Base-by-base conservation (phyloP, 2,113 vertebrate species). In the Tichodroma muraria region DNA sequence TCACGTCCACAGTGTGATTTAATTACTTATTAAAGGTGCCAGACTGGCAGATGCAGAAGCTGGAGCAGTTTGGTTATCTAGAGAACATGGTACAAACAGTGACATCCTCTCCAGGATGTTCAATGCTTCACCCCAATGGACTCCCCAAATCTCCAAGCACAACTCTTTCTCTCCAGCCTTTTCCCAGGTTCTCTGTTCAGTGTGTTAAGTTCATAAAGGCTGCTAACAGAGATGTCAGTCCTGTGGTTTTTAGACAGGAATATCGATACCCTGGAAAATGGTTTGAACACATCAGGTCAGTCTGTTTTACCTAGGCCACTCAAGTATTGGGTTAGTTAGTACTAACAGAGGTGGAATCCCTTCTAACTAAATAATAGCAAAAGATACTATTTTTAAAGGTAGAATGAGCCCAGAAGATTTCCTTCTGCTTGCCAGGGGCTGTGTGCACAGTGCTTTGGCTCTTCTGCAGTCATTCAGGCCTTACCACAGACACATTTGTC, bases 11-110 rank as follows among this genome's bases (percentile, higher is more conserved):
- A 80, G 77, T 81, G 85, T 84, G 79, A 94, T 83, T 95, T 88
- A 86, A 86, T 94, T 71, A 71, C 82, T 95, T 78, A 83, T 66
- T 94, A 82, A 93, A 95, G 93, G 93, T 93, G 94, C 85, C 91
- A 95, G 94, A 94, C 89, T 78, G 68, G 77, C 89, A 91, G 89
- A 90, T 76, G 94, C 84, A 79, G 84, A 89, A 89, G 73, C 84
- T 93, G 89, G 70, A 95, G 75, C 54, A 2, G 3, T 87, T 94
- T 71, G 56, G 31, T 72, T 64, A 52, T 25, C 57, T 61, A 45
- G 49, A 84, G 78, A 82, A 91, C 11, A 13, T 10, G 23, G 40
- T 20, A 35, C 15, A 70, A 85, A 81, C 63, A 50, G 66, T 28
- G 27, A 35, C 56, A 85, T 54, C 54, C 44, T 94, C 49, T 72